phyloP scores from a whole-genome alignment of 2,797 vertebrate species.

The Caiman crocodilus region DNA sequence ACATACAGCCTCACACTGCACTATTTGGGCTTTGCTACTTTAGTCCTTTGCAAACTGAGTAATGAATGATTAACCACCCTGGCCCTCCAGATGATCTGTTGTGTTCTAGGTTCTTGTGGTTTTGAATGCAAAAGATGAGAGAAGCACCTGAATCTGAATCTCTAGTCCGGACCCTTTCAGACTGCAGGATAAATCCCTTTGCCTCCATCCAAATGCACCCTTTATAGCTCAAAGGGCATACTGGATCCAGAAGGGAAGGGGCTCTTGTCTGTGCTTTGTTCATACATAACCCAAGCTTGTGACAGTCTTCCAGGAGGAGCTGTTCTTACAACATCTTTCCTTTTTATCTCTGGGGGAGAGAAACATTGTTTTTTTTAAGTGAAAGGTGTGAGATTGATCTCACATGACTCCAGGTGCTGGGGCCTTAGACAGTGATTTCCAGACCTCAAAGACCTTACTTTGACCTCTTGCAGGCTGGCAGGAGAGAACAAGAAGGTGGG shows the following conservation, averaged over 20 bases:
- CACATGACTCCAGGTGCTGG: neutral
- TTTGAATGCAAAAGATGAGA: neutral
- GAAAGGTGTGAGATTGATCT: neutral
- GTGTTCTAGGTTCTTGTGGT: neutral
- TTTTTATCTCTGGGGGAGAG: neutral
- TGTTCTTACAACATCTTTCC: neutral
- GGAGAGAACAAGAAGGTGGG: accelerated
- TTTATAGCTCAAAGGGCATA: neutral
- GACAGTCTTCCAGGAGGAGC: neutral
- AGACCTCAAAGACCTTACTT: neutral
- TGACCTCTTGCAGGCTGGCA: neutral
- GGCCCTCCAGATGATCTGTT: neutral
- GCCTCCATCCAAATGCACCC: neutral
- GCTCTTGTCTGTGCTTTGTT: neutral
- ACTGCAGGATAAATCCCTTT: neutral
- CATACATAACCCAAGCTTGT: neutral
- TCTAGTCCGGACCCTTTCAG: neutral
- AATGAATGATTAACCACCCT: neutral
- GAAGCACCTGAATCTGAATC: neutral
- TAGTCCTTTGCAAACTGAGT: neutral
- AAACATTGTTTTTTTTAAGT: neutral
- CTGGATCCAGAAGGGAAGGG: neutral
- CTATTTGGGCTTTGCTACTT: neutral
- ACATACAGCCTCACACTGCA: neutral
- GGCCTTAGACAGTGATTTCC: accelerated